These are phyloP conservation scores for Rhinogobio ventralis DNA, from an alignment of 2,797 vertebrate species.

Conservation along the genomic window DNA sequence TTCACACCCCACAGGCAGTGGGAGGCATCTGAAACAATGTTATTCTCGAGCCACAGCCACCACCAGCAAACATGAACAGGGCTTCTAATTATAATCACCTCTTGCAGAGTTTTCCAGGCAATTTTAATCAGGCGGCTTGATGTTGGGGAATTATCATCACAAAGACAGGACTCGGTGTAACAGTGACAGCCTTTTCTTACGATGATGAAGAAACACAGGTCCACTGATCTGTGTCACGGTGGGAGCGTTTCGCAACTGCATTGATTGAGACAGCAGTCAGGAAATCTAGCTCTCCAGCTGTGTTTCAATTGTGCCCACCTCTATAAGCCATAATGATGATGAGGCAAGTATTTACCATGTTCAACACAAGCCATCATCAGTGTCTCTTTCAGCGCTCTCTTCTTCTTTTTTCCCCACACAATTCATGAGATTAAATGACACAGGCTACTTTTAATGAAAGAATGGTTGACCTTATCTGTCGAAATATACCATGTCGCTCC, in stretches of 20 bases:
- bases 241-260: constrained; percentile 30
- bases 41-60: constrained; percentile 29
- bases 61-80: constrained; percentile 35
- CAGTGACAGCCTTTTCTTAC: constrained; percentile 46
- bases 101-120: constrained; percentile 44
- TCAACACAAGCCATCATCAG: constrained; percentile 35
- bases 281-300: constrained; percentile 40
- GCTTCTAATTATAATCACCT: constrained; percentile 54
- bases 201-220: constrained; percentile 38
- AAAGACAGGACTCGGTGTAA: constrained; percentile 48
- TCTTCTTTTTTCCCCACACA: not conserved
- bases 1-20: constrained; percentile 42
- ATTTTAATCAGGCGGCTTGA: constrained; percentile 58
- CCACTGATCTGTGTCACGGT: constrained; percentile 31
- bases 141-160: constrained; percentile 50
- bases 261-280: constrained; percentile 44
- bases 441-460: constrained; percentile 7
- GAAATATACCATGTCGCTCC: not conserved
- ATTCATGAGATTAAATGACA: constrained; percentile 7
- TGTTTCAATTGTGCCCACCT: constrained; percentile 19
- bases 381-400: constrained; percentile 3
- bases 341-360: constrained; percentile 20
- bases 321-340: constrained; percentile 20
- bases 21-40: constrained; percentile 49
- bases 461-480: not conserved